Evolutionary conservation across 2,113 vertebrate genomes (phyloP), one percentile per base, ranked within the genome.

Genomic region (Myotis yumanensis): DNA sequence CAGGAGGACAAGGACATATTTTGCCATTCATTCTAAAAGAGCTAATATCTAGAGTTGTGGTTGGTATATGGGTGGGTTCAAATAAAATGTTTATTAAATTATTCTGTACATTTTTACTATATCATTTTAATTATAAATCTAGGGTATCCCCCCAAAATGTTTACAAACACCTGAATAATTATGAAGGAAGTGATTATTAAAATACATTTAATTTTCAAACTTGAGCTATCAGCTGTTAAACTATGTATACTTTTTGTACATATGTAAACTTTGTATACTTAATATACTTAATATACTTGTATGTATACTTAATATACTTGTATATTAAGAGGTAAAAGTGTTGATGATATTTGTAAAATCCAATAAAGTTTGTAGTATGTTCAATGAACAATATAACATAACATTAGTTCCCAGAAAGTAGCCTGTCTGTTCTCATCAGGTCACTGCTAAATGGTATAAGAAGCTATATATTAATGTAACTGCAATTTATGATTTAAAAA

Each of bases 401-500:
- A 69, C 90, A 84, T 75, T 96, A 90, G 30, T 95, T 97, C 69
- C 85, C 79, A 91, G 79, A 97, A 97, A 97, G 46, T 92, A 75
- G 90, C 18, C 37, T 90, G 92, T 96, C 95, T 96, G 86, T 94
- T 8, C 30, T 95, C 40, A 86, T 84, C 48, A 76, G 77, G 48
- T 71, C 40, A 69, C 43, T 83, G 15, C 51, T 96, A 86, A 95
- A 90, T 93, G 64, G 35, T 93, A 77, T 95, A 92, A 96, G 73
- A 93, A 90, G 8, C 4, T 73, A 3, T 92, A 48, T 86, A 90
- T 93, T 96, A 95, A 86, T 92, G 43, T 92, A 86, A 83, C 52
- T 89, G 7, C 11, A 89, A 94, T 82, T 95, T 96, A 93, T 94
- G 51, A 62, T 86, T 92, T 88, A 40, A 86, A 88, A 92, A 75